These are phyloP conservation scores for Cydia strobilella DNA, from an alignment of 1,140 invertebrate species.

Conservation along the genomic window DNA sequence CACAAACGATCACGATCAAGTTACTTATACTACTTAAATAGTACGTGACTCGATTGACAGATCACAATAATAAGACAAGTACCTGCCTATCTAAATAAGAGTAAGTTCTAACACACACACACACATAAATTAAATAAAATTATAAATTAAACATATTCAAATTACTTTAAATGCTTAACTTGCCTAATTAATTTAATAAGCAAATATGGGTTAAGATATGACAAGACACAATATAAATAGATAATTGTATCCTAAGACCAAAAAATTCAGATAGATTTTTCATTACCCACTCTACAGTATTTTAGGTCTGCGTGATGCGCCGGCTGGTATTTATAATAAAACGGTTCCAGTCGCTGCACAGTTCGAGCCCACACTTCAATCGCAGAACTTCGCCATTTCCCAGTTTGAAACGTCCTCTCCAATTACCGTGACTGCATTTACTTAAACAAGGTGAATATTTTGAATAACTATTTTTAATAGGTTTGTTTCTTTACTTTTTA, in stretches of 20 bases:
- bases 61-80: no score
- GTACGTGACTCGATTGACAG: no score
- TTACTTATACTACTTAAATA: no score
- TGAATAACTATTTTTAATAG: neutral
- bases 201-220: no score
- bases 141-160: no score
- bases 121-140: no score
- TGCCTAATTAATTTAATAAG: no score
- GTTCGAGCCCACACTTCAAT: neutral
- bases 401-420: neutral
- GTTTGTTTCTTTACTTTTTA: neutral
- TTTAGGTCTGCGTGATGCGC: neutral
- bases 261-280: neutral
- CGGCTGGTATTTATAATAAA: constrained; percentile 1
- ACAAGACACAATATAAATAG: no score
- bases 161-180: no score
- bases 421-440: neutral
- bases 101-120: no score
- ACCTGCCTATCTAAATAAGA: no score
- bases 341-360: neutral
- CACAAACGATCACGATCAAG: no score
- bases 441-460: neutral
- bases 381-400: neutral
- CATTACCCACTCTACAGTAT: neutral
- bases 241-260: neutral